Conservation (phyloP, 2,113 vertebrate genomes). For the Daubentonia madagascariensis region DNA sequence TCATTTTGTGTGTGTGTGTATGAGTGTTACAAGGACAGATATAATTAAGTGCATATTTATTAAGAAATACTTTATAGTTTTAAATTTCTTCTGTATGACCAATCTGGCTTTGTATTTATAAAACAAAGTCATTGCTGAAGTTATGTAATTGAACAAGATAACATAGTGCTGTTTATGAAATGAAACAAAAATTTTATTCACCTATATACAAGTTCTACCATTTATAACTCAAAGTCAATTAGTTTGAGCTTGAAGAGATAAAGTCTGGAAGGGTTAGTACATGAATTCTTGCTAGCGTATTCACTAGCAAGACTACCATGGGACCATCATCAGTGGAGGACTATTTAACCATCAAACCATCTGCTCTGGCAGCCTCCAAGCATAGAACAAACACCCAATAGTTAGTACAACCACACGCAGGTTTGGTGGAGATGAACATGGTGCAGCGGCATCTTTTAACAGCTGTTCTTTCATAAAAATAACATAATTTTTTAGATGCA, state of each 20-base stretch:
- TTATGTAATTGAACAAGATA: not conserved
- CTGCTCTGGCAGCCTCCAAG: not conserved
- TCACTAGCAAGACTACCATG: not conserved
- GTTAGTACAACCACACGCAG: not conserved
- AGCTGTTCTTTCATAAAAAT: not conserved
- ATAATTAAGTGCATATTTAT: not conserved
- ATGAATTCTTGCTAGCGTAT: not conserved
- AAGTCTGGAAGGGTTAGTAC: not conserved
- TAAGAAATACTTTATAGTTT: not conserved
- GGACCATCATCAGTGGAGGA: not conserved
- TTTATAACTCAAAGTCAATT: not conserved
- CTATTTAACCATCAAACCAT: not conserved
- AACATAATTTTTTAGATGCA: not conserved
- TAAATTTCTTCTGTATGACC: not conserved
- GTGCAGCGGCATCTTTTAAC: not conserved
- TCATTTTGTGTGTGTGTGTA: not conserved
- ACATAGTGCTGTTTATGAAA: not conserved
- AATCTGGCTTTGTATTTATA: constrained; percentile 12
- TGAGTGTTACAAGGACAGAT: not conserved
- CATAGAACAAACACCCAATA: not conserved
- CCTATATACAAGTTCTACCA: not conserved
- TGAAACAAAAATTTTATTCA: not conserved
- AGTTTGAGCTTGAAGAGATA: not conserved
- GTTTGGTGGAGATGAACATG: not conserved
- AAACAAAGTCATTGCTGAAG: constrained; percentile 33